Base-by-base conservation (phyloP, 2,113 vertebrate species). In the Coracopsis vasa region DNA sequence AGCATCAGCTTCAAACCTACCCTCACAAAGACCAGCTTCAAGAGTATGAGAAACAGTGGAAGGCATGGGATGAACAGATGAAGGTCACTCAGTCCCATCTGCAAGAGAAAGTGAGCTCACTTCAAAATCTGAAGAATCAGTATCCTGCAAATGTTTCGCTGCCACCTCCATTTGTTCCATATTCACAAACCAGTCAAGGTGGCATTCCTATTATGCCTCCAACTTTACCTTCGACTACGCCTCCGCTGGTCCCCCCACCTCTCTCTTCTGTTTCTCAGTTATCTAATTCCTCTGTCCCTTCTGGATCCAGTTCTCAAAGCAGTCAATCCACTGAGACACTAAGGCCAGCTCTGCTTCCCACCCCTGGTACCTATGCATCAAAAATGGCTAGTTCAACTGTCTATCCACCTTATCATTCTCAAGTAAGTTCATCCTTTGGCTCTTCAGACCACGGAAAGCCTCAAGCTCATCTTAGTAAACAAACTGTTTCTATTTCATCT, bases 21-120 rank as follows among this genome's bases (percentile, higher is more conserved):
- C 99, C 99, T 56, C 99, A 99, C 95, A 99, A 99, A 98, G 99
- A 99, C 92, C 99, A 99, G 92, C 98, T 99, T 70, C 98, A 99
- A 66, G 99, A 99, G 87, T 99, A 99, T 92, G 99, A 99, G 93
- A 98, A 98, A 58, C 99, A 99, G 61, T 99, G 99, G 99, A 99
- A 98, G 71, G 99, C 99, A 47, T 99, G 99, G 99, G 99, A 99
- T 94, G 99, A 99, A 42, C 99, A 99, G 95, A 99, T 99, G 99
- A 99, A 98, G 94, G 98, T 99, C 74, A 99, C 99, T 53, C 98
- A 99, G 53, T 97, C 97, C 17, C 99, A 99, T 91, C 97, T 99
- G 67, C 98, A 99, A 80, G 99, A 99, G 92, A 98, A 98, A 94
- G 97, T 99, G 80, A 98, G 94, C 58, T 98, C 99, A 10, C 97